These are phyloP conservation scores for Cephalopterus ornatus DNA, from an alignment of 2,113 vertebrate genomes.

Conservation along the genomic window DNA sequence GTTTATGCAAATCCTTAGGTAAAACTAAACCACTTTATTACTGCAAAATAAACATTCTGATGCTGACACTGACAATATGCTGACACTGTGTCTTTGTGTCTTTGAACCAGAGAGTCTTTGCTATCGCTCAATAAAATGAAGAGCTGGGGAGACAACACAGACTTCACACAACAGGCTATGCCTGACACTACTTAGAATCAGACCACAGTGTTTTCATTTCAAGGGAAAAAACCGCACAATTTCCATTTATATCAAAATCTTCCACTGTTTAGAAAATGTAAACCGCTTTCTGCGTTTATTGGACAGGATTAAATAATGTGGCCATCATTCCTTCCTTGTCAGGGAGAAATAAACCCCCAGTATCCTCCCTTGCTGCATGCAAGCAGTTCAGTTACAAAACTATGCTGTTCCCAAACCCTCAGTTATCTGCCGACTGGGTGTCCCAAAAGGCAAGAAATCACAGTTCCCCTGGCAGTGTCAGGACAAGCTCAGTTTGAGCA, in stretches of 20 bases:
- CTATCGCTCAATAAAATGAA: neutral
- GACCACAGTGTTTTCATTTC: neutral
- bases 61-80: neutral
- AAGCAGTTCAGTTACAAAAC: neutral
- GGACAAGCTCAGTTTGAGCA: neutral
- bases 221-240: neutral
- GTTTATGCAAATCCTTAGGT: neutral
- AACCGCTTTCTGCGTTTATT: neutral
- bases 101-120: neutral
- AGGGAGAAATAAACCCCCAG: neutral
- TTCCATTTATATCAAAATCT: neutral
- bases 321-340: neutral
- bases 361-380: neutral
- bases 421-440: fast-evolving
- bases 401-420: neutral
- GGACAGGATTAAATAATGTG: neutral
- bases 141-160: neutral
- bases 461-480: fast-evolving
- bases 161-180: neutral
- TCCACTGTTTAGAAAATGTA: neutral
- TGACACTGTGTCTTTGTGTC: neutral
- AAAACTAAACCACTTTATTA: neutral
- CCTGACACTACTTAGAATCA: neutral
- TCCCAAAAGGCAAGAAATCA: neutral
- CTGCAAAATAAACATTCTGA: neutral